Percentiles rank a stretch among this genome's conserved stretches.
phyloP scores from a whole-genome alignment of 2,797 vertebrate species.

The Cryptoprocta ferox region DNA sequence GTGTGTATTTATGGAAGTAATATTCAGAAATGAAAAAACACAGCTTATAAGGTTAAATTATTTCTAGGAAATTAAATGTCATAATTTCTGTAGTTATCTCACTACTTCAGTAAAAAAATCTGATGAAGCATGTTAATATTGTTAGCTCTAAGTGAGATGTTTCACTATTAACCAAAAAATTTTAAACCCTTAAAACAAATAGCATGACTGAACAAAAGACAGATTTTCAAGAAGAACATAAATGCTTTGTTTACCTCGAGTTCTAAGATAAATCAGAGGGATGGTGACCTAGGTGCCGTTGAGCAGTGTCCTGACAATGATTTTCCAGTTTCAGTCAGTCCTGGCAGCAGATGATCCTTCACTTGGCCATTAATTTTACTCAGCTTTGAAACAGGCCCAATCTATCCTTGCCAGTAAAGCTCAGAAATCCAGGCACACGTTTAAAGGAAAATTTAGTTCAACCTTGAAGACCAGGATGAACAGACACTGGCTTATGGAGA shows the following conservation, averaged over 20 bases:
- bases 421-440: slow-evolving; percentile 29
- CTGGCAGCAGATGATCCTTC: neutral
- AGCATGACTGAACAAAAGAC: neutral
- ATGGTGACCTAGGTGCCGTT: neutral
- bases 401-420: slow-evolving; percentile 16
- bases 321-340: neutral
- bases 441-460: slow-evolving; percentile 34
- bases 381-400: slow-evolving; percentile 10
- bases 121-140: neutral
- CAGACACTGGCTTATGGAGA: neutral
- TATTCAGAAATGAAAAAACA: slow-evolving; percentile 40
- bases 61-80: slow-evolving; percentile 10
- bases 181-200: neutral
- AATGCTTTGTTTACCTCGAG: slow-evolving; percentile 8
- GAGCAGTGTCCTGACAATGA: neutral
- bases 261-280: slow-evolving; percentile 25
- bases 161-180: neutral
- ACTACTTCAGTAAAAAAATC: neutral
- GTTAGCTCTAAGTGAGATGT: neutral
- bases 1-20: slow-evolving; percentile 44
- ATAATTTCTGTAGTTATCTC: slow-evolving; percentile 42
- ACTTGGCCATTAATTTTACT: neutral
- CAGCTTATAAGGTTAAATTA: slow-evolving; percentile 37
- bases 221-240: neutral
- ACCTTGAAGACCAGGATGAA: neutral